phyloP scores from a whole-genome alignment of 2,888 invertebrate species.

The Xanthorhoe designata region DNA sequence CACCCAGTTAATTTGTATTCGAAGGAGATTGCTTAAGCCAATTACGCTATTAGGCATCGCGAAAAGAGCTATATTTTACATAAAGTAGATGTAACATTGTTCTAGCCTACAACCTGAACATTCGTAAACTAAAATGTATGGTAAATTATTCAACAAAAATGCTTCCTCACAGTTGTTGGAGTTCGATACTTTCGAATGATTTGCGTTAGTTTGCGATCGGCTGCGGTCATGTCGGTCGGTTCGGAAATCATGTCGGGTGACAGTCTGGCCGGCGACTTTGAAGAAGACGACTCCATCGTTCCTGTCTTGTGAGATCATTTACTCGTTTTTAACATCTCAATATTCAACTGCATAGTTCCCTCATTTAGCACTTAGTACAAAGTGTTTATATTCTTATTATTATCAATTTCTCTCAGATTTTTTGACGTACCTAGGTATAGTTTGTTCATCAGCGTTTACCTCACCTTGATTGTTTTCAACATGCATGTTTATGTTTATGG shows the following conservation, averaged over 20 bases:
- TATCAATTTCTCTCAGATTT: neutral
- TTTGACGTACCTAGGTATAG: neutral
- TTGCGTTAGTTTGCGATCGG: conserved; percentile 60
- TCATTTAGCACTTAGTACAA: neutral
- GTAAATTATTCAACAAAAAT: conserved; percentile 55
- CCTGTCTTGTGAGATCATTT: conserved; percentile 59
- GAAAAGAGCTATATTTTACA: conserved; percentile 34
- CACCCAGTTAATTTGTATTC: conserved; percentile 25
- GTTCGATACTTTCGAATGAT: conserved; percentile 52
- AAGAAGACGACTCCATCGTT: conserved; percentile 50
- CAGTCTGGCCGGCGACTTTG: conserved; percentile 63
- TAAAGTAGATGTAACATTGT: conserved; percentile 33
- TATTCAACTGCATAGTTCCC: neutral
- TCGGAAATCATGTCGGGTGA: conserved; percentile 69
- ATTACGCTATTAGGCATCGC: conserved; percentile 25
- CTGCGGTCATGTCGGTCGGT: conserved; percentile 58
- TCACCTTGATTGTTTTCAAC: conserved; percentile 3
- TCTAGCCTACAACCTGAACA: conserved; percentile 46
- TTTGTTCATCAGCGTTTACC: neutral
- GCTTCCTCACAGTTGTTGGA: conserved; percentile 49
- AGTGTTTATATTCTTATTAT: neutral
- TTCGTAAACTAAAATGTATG: conserved; percentile 55
- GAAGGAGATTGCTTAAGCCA: conserved; percentile 12
- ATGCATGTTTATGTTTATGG: conserved; percentile 4
- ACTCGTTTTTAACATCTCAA: neutral